Evolutionary conservation across 2,888 invertebrate genomes (phyloP).

Genomic region (Lacanobia oleracea): DNA sequence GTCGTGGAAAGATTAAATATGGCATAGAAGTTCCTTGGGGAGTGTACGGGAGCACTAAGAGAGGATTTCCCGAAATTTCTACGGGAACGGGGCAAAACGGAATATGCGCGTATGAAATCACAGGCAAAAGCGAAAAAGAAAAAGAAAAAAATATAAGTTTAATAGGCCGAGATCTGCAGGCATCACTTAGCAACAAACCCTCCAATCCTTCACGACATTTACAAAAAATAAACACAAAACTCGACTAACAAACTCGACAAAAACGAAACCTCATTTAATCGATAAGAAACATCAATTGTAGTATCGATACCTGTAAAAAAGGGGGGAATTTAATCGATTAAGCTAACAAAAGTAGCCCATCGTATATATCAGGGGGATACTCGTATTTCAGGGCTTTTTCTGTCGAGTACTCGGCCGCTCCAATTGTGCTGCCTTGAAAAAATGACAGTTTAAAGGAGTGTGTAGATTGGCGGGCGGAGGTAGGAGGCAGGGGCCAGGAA

Average conservation of each 20-base stretch:
- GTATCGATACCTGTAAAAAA: conserved; percentile 63
- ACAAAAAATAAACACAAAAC: conserved; percentile 19
- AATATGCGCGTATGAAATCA: too few species aligned
- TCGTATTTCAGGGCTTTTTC: conserved; percentile 80
- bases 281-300: conserved; percentile 64
- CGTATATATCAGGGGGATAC: conserved; percentile 76
- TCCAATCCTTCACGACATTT: neutral
- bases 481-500: too few species aligned
- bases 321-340: conserved; percentile 65
- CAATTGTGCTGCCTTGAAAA: conserved; percentile 77
- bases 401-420: conserved; percentile 65
- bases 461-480: conserved; percentile 57
- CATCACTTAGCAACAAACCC: conserved; percentile 22
- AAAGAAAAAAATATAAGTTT: too few species aligned
- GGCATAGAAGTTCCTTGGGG: too few species aligned
- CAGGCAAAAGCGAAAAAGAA: too few species aligned
- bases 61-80: too few species aligned
- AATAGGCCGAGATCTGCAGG: neutral
- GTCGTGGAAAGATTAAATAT: too few species aligned
- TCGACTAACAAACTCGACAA: conserved; percentile 30
- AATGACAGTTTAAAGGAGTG: conserved; percentile 78
- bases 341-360: conserved; percentile 71
- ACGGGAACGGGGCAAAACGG: too few species aligned
- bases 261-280: conserved; percentile 51
- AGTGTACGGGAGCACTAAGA: too few species aligned